phyloP scores from a whole-genome alignment of 2,797 vertebrate genomes.

The Squalus acanthias region DNA sequence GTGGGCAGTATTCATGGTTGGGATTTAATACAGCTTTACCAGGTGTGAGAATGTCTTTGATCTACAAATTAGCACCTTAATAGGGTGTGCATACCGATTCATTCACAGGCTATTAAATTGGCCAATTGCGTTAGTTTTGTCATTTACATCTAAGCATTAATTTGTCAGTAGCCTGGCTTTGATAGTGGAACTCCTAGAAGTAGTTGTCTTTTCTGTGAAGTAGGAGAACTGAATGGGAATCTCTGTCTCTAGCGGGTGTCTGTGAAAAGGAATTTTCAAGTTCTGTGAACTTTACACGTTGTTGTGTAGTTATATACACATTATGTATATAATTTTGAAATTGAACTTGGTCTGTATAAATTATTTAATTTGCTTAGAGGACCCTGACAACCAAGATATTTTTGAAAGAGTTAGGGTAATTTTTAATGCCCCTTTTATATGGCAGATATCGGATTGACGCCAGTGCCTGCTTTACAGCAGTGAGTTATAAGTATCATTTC shows the following conservation, averaged over 20 bases:
- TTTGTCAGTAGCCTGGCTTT: conserved; percentile 20
- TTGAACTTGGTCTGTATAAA: neutral
- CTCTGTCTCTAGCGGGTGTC: neutral
- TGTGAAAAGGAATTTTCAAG: neutral
- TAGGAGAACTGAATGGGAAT: neutral
- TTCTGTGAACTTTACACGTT: neutral
- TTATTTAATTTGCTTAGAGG: neutral
- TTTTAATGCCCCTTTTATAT: neutral
- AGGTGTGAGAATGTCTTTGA: conserved; percentile 34
- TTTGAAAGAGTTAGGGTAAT: neutral
- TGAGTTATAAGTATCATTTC: neutral
- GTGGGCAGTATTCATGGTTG: conserved; percentile 13
- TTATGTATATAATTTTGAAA: neutral
- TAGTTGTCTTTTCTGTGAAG: conserved; percentile 14
- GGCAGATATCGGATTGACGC: neutral
- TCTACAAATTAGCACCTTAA: conserved; percentile 33
- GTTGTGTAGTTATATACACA: neutral
- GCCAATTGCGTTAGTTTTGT: conserved; percentile 32
- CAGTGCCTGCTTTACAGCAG: neutral
- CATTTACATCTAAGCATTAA: conserved; percentile 24
- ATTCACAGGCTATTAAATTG: conserved; percentile 32
- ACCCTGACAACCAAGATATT: neutral
- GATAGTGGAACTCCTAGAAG: neutral
- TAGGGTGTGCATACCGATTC: conserved; percentile 10
- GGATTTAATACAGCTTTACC: conserved; percentile 24